Conservation (phyloP, 2,113 vertebrate species). For the Triplophysa dalaica region DNA sequence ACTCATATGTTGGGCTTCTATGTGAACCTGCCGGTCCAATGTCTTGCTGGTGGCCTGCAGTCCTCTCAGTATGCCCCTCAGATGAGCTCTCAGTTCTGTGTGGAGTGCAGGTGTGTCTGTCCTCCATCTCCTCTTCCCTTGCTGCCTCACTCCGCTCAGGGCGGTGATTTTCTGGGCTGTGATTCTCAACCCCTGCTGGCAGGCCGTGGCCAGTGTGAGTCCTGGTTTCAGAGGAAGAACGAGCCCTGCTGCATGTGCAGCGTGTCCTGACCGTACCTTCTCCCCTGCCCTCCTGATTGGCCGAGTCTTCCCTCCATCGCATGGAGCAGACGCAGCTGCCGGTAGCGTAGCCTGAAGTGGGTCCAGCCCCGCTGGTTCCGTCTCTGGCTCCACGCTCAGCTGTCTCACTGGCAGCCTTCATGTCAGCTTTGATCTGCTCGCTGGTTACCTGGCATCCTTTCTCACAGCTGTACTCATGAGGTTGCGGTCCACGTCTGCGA, state of each 20-base stretch:
- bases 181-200: conserved; percentile 1
- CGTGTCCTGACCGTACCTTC: conserved; percentile 49
- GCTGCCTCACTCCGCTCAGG: conserved; percentile 32
- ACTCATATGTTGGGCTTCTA: conserved; percentile 68
- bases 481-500: conserved; percentile 75
- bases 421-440: conserved; percentile 98
- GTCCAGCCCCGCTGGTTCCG: background rate
- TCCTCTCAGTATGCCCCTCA: conserved; percentile 61
- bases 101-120: background rate
- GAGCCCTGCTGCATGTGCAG: conserved; percentile 52
- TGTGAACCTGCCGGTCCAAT: conserved; percentile 60
- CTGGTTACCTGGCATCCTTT: conserved; percentile 98
- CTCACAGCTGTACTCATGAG: conserved; percentile 86
- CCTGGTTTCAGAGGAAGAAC: conserved; percentile 21
- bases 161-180: background rate
- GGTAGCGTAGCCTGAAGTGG: conserved; percentile 32
- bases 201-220: conserved; percentile 26
- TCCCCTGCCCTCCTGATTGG: conserved; percentile 42
- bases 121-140: conserved; percentile 22
- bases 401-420: conserved; percentile 91
- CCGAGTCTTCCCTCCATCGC: conserved; percentile 59
- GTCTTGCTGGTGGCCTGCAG: conserved; percentile 70
- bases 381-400: conserved; percentile 62
- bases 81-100: conserved; percentile 8
- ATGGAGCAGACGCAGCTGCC: conserved; percentile 60